These are phyloP conservation scores for Drosophila helvetica DNA, from an alignment of 2,888 invertebrate species.

Conservation along the genomic window DNA sequence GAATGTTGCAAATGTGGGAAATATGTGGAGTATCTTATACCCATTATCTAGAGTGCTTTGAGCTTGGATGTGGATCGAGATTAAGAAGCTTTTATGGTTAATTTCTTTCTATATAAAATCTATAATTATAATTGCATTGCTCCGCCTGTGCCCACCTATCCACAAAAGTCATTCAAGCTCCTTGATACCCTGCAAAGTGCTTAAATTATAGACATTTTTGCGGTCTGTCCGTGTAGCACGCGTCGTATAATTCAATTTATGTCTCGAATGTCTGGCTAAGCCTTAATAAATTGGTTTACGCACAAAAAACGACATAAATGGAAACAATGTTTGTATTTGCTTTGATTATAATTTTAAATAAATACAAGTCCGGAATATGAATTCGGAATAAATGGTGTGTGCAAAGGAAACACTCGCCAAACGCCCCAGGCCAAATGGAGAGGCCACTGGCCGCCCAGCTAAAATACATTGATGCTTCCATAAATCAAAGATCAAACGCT, in stretches of 20 bases:
- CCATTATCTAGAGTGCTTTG: not conserved
- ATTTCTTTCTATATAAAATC: too few species aligned
- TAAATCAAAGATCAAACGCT: conserved; percentile 64
- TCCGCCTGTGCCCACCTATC: not conserved
- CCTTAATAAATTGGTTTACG: conserved; percentile 40
- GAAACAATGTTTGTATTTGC: conserved; percentile 45
- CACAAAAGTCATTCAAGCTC: conserved; percentile 3
- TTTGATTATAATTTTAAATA: conserved; percentile 47
- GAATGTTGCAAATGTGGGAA: conserved; percentile 23
- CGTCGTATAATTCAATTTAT: conserved; percentile 41
- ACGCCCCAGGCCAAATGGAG: conserved; percentile 19
- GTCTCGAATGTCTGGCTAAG: conserved; percentile 38
- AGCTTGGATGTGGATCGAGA: too few species aligned
- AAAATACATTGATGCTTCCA: conserved; percentile 36
- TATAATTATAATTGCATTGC: too few species aligned
- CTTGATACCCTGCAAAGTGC: not conserved
- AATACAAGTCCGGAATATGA: conserved; percentile 43
- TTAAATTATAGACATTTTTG: conserved; percentile 31
- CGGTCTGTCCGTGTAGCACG: conserved; percentile 51
- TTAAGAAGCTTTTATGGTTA: too few species aligned
- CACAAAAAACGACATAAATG: conserved; percentile 13
- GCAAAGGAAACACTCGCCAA: conserved; percentile 11
- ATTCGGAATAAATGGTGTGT: conserved; percentile 17
- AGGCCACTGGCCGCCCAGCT: conserved; percentile 41
- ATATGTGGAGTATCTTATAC: conserved; percentile 1